These are phyloP conservation scores for Conus ventricosus DNA, from an alignment of 1,140 invertebrate species.

Conservation along the genomic window DNA sequence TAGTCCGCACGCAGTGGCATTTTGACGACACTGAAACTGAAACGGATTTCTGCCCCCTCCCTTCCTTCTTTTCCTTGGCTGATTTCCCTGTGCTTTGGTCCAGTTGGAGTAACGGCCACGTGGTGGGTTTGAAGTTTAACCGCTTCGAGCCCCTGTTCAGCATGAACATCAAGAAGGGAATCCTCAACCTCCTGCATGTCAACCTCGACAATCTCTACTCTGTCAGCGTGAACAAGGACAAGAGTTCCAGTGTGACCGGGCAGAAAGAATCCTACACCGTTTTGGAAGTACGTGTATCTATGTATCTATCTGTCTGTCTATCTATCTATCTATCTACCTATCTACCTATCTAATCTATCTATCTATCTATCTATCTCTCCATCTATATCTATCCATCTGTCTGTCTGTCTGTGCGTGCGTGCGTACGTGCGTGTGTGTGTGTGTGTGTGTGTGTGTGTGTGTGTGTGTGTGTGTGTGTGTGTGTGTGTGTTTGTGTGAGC, in stretches of 20 bases:
- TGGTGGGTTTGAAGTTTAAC: not conserved
- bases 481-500: not conserved
- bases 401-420: not conserved
- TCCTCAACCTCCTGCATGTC: not conserved
- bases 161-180: conserved; percentile 2
- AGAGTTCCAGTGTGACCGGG: not conserved
- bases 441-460: not conserved
- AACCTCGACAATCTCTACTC: not conserved
- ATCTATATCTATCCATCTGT: too few relatives aligned
- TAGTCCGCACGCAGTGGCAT: too few relatives aligned
- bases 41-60: too few relatives aligned
- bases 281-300: not conserved
- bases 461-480: not conserved
- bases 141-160: not conserved
- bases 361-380: too few relatives aligned
- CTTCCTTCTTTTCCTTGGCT: too few relatives aligned
- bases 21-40: too few relatives aligned
- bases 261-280: not conserved
- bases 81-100: not conserved
- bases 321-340: too few relatives aligned
- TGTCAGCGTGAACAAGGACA: not conserved
- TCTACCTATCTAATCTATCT: not conserved
- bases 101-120: not conserved
- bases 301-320: too few relatives aligned
- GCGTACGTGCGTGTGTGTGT: not conserved